Conservation (phyloP, 2,797 vertebrate genomes). For the Momotus momota region DNA sequence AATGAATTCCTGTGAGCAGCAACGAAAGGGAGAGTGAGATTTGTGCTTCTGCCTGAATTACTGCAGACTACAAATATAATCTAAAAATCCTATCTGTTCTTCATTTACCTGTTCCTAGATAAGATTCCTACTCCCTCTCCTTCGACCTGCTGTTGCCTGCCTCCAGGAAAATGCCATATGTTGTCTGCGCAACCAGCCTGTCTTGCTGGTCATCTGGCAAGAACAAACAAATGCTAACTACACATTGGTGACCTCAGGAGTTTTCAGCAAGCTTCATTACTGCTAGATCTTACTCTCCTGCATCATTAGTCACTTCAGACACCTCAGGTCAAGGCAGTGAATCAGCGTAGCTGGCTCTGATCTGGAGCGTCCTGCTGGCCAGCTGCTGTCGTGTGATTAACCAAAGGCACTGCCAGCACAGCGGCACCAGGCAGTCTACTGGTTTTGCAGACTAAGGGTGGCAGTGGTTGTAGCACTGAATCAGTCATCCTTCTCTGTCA, state of each 20-base stretch:
- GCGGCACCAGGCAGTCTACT: slow-evolving; percentile 64
- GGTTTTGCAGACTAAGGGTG: slow-evolving; percentile 32
- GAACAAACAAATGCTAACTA: neutral
- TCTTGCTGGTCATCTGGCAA: neutral
- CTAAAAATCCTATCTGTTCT: neutral
- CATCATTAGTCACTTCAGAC: neutral
- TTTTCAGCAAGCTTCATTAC: neutral
- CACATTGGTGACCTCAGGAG: neutral
- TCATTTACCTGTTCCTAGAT: neutral
- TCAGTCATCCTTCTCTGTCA: slow-evolving; percentile 47
- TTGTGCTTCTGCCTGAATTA: neutral
- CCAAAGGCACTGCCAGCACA: slow-evolving; percentile 3
- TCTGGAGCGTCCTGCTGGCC: neutral
- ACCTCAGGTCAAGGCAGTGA: neutral
- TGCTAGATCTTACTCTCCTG: neutral
- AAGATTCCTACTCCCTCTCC: neutral
- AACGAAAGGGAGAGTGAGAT: neutral
- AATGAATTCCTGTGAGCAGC: neutral
- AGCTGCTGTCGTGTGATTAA: neutral
- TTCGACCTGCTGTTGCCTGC: neutral
- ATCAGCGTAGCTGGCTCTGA: neutral
- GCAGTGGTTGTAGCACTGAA: slow-evolving; percentile 23
- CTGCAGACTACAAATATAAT: neutral
- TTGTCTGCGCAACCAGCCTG: neutral
- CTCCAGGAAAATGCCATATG: neutral